A percentile compares a stretch with the other conserved stretches of the same genome.
Conservation (phyloP, 2,113 vertebrate species). For the Donacobius atricapilla region DNA sequence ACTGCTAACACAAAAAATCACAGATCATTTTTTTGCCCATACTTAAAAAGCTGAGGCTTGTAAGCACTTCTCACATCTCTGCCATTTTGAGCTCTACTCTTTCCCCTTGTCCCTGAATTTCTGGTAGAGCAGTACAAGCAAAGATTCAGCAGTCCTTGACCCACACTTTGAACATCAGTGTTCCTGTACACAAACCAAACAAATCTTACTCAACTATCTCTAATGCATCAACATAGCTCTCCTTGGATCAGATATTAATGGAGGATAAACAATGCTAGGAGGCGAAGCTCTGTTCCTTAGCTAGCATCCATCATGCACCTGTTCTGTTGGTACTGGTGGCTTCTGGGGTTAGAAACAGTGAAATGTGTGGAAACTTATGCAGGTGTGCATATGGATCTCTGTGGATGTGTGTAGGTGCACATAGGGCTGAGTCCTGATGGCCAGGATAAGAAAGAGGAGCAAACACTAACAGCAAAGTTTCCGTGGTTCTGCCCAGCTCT, state of each 20-base stretch:
- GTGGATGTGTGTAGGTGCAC: not conserved
- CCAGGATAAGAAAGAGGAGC: not conserved
- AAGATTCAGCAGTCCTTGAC: not conserved
- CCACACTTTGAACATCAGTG: not conserved
- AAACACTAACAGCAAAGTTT: not conserved
- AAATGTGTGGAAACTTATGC: not conserved
- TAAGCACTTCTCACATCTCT: not conserved
- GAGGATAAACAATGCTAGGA: not conserved
- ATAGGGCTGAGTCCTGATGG: not conserved
- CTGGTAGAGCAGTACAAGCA: not conserved
- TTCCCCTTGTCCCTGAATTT: not conserved
- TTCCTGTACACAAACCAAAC: not conserved
- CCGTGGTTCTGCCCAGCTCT: not conserved
- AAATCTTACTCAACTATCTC: not conserved
- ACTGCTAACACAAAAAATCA: not conserved
- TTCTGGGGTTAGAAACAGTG: not conserved
- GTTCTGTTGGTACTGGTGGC: not conserved
- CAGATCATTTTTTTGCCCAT: not conserved
- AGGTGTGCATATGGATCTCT: accelerated
- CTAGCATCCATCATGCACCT: not conserved
- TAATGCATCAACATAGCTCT: not conserved
- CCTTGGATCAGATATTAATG: not conserved
- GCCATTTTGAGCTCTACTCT: not conserved
- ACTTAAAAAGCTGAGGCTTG: not conserved
- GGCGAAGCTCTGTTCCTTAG: not conserved